Evolutionary conservation across 2,113 vertebrate genomes (phyloP), one percentile per base, ranked within the genome.

Genomic region (Microcebus griseorufus): DNA sequence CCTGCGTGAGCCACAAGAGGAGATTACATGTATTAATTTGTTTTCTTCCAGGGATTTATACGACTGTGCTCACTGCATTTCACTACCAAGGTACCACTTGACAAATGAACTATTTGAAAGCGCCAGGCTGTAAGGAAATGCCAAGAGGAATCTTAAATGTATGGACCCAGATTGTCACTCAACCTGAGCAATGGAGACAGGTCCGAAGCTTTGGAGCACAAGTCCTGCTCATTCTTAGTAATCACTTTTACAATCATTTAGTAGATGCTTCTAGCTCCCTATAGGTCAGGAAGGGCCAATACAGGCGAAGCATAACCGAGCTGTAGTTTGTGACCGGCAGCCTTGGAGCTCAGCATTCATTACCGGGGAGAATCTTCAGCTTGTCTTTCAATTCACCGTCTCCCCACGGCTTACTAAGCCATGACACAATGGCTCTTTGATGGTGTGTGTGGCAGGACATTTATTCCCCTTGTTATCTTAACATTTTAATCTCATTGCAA

Each of bases 31-130:
- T 80, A 79, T 84, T 94, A 72, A 93, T 94, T 95, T 88, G 90
- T 88, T 95, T 97, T 85, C 88, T 96, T 90, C 9, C 2, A 92
- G 80, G 69, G 78, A 88, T 80, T 83, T 94, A 17, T 64, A 91
- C 95, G 90, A 60, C 55, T 4, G 12, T 73, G 39, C 69, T 9
- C 37, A 60, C 85, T 84, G 87, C 84, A 62, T 95, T 96, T 92
- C 42, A 86, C 25, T 67, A 65, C 72, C 34, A 75, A 70, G 34
- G 16, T 69, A 42, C 20, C n/a, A 42, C 20, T 32, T 69, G 80
- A 85, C 64, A 82, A 72, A 78, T 60, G n/a, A 90, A 88, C 32
- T 42, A 22, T 81, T 84, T 85, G 48, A 90, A 92, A 91, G 64
- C 39, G n/a, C 83, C 90, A 37, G 89, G 22, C 53, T 80, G 0